Base-by-base conservation (phyloP, 2,113 vertebrate genomes). In the Herpetotheres cachinnans region DNA sequence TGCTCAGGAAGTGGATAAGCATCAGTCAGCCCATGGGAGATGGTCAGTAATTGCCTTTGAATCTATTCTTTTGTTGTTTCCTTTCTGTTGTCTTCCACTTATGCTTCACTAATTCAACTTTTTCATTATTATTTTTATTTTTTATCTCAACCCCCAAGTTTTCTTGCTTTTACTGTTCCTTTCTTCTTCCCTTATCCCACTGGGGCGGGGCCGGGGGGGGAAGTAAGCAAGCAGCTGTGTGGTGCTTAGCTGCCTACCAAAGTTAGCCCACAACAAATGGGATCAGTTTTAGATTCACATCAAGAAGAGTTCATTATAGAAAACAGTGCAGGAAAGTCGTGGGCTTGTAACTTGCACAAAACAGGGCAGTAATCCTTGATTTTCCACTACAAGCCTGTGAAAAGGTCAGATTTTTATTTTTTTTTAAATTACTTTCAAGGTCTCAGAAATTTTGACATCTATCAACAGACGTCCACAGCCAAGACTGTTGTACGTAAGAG, bases 201-300 rank as follows among this genome's bases (percentile, higher is more conserved):
- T 21, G 11, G 0, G 3, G n/a, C n/a, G n/a, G n/a, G n/a, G n/a
- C n/a, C 42, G 14, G 25, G 13, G 5, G 11, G 42, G 11, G 16
- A 63, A 88, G 24, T 56, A 9, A n/a, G n/a, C 2, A 1, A 42
- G 21, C 4, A 6, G 16, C 30, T 65, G 7, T 25, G 20, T 30
- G 50, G 30, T 26, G 50, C 11, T 89, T 81, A 42, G 25, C n/a
- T 81, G 25, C 44, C 32, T 58, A n/a, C 20, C 13, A 30, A 30
- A 11, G 16, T 32, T 58, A 65, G 20, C 30, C n/a, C 77, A 67
- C 70, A 67, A 24, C 32, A 59, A 36, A 34, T 44, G 18, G 21
- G 11, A 49, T 40, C 9, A 58, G 16, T 47, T 40, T 61, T 59
- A 72, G 25, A 18, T 38, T 85, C 40, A 44, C 27, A 56, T 49